A percentile compares a stretch with the other conserved stretches of the same genome.
Evolutionary conservation across 2,888 invertebrate species (phyloP).

Genomic region (Stramonita haemastoma): DNA sequence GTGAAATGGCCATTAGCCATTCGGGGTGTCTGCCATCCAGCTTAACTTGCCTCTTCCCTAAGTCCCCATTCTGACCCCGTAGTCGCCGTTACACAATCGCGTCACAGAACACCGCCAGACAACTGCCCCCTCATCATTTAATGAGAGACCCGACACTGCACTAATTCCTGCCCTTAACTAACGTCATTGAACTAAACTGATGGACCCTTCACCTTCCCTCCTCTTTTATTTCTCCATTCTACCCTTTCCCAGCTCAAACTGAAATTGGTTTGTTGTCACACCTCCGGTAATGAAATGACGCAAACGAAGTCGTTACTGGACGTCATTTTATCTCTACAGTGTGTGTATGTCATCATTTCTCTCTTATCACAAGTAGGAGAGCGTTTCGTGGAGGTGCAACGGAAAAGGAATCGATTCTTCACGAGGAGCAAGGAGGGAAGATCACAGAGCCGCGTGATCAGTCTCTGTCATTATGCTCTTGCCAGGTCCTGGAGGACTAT

Average conservation of each 20-base stretch:
- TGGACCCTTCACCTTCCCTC: not conserved
- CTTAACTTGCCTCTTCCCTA: not conserved
- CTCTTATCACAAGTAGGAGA: not conserved
- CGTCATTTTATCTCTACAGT: not conserved
- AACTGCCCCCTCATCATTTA: not conserved
- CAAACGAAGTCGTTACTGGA: not conserved
- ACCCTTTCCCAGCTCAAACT: not conserved
- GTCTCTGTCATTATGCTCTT: constrained; percentile 13
- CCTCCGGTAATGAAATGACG: not conserved
- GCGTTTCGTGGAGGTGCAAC: not conserved
- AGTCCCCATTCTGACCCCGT: not conserved
- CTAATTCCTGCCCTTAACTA: not conserved
- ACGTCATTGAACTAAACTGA: constrained; percentile 7
- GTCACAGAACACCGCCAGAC: too few relatives aligned
- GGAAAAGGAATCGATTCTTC: too few relatives aligned
- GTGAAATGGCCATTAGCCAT: not conserved
- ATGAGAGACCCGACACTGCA: not conserved
- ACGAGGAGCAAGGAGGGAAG: not conserved
- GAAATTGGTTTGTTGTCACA: not conserved
- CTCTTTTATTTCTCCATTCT: too few relatives aligned
- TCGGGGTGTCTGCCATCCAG: not conserved
- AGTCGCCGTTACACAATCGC: not conserved
- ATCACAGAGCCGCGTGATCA: not conserved
- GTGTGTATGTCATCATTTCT: not conserved
- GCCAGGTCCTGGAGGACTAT: not conserved